Evolutionary conservation across 2,113 vertebrate species (phyloP).

Genomic region (Cebidichthys violaceus): DNA sequence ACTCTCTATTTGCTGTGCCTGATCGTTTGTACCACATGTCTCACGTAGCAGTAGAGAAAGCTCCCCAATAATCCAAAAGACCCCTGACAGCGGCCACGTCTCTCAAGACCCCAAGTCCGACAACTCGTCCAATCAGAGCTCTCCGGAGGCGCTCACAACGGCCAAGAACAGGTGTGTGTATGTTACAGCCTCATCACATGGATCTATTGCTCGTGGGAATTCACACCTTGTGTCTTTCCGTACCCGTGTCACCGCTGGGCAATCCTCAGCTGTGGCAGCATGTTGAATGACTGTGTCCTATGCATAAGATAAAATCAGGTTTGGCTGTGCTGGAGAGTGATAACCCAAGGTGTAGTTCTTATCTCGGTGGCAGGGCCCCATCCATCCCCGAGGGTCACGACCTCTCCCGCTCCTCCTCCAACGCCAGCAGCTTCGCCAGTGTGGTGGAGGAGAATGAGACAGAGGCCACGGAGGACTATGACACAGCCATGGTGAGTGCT

Average conservation of each 20-base stretch:
- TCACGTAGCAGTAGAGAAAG: conserved; percentile 82
- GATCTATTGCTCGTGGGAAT: neutral
- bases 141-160: conserved; percentile 91
- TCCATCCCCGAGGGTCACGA: conserved; percentile 86
- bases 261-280: conserved; percentile 10
- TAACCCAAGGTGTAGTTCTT: conserved; percentile 75
- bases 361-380: conserved; percentile 78
- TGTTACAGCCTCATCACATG: neutral
- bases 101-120: conserved; percentile 93
- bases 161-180: conserved; percentile 90
- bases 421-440: conserved; percentile 95
- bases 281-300: conserved; percentile 2
- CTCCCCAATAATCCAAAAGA: conserved; percentile 88
- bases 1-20: neutral
- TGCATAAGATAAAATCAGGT: conserved; percentile 20
- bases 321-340: conserved; percentile 28
- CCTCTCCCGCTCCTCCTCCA: conserved; percentile 95
- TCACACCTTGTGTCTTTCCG: neutral
- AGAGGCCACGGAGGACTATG: conserved; percentile 86
- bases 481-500: conserved; percentile 87
- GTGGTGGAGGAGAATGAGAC: conserved; percentile 90
- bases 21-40: neutral
- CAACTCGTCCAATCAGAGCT: conserved; percentile 93
- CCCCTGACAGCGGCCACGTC: conserved; percentile 88
- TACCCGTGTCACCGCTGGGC: neutral